A percentile compares a stretch with the other conserved stretches of the same genome.
phyloP scores from a whole-genome alignment of 2,888 invertebrate genomes.

The Caenorhabditis japonica region DNA sequence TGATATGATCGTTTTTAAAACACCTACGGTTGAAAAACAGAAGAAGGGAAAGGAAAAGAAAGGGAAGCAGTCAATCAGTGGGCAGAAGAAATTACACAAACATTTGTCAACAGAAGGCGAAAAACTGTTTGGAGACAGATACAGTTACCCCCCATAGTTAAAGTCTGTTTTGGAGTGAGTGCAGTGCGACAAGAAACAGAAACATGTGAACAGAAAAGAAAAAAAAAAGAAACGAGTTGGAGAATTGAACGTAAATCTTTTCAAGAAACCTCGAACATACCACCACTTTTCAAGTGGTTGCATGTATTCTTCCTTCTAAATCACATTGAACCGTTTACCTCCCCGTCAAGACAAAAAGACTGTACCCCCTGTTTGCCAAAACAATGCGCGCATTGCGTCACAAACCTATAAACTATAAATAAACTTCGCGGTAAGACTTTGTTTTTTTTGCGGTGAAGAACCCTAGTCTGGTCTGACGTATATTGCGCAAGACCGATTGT shows the following conservation, averaged over 20 bases:
- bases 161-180: background rate
- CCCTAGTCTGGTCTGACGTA: slow-evolving; percentile 12
- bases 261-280: slow-evolving; percentile 42
- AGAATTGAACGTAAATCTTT: slow-evolving; percentile 6
- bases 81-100: slow-evolving; percentile 44
- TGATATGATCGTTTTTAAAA: slow-evolving; percentile 49
- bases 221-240: background rate
- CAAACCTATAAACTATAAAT: slow-evolving; percentile 47
- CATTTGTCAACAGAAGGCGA: slow-evolving; percentile 8
- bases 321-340: slow-evolving; percentile 25
- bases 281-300: slow-evolving; percentile 38
- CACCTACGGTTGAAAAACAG: slow-evolving; percentile 45
- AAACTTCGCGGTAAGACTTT: slow-evolving; percentile 29
- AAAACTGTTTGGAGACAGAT: slow-evolving; percentile 9
- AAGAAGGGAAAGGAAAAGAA: background rate
- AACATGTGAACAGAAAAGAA: too few relatives aligned
- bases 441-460: background rate
- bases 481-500: slow-evolving; percentile 24
- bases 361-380: slow-evolving; percentile 38
- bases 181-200: slow-evolving; percentile 36
- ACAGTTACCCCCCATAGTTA: slow-evolving; percentile 26
- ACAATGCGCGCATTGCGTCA: slow-evolving; percentile 46
- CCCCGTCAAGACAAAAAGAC: slow-evolving; percentile 23
- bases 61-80: slow-evolving; percentile 8
- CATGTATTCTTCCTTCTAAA: slow-evolving; percentile 20